phyloP scores from a whole-genome alignment of 2,888 invertebrate species.

The Ceratothoa steindachneri region DNA sequence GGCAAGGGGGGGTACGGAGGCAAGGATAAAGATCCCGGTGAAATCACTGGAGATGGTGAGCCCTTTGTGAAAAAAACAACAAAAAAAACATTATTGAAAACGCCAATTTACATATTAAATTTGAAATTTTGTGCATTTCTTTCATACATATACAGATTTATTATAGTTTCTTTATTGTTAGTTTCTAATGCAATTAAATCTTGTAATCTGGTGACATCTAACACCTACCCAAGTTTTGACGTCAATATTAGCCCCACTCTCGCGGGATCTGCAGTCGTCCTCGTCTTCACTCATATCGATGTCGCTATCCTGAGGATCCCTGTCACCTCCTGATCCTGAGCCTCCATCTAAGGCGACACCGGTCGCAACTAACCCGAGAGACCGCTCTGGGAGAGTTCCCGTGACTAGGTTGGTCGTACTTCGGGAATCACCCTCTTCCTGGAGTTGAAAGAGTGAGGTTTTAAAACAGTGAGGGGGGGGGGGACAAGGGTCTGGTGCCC shows the following conservation, averaged over 20 bases:
- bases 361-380: neutral
- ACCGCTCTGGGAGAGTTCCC: slow-evolving; percentile 18
- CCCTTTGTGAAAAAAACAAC: slow-evolving; percentile 22
- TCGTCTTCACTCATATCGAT: slow-evolving; percentile 47
- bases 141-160: too few relatives aligned
- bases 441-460: too few relatives aligned
- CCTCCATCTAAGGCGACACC: neutral
- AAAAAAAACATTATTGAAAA: too few relatives aligned
- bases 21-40: slow-evolving; percentile 41
- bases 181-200: neutral
- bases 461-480: too few relatives aligned
- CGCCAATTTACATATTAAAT: too few relatives aligned
- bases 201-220: neutral
- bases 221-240: slow-evolving; percentile 19
- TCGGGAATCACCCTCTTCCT: neutral
- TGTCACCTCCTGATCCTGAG: neutral
- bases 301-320: slow-evolving; percentile 40
- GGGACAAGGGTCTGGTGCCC: too few relatives aligned
- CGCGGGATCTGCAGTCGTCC: slow-evolving; percentile 37
- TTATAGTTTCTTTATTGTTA: too few relatives aligned
- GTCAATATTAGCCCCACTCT: slow-evolving; percentile 26
- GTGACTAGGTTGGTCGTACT: slow-evolving; percentile 8
- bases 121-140: too few relatives aligned
- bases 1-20: slow-evolving; percentile 40
- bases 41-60: slow-evolving; percentile 38